Evolutionary conservation across 2,888 invertebrate genomes (phyloP), one percentile per base, ranked within the genome.

Genomic region (Caenorhabditis sp.): DNA sequence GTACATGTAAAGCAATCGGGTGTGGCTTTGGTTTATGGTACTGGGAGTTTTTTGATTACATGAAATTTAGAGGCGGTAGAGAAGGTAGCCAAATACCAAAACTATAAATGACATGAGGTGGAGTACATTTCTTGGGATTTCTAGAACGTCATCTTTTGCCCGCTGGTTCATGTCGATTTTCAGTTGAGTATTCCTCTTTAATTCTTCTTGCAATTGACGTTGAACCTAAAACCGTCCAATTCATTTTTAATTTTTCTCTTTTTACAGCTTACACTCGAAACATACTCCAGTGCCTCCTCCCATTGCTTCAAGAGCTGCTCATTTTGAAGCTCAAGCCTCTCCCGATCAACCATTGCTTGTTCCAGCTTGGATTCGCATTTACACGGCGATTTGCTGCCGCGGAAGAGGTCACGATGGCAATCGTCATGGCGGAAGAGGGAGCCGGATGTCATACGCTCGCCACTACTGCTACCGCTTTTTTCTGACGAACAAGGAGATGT

Each of bases 211-310:
- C 37, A 86, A 77, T 78, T 86, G 86, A 15, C 80, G 79, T 71
- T 86, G 86, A 4, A 86, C 86, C 86, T 86, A 50, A 50, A 72
- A 47, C 26, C 15, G 40, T 40, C n/a, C 44, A 18, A 35, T n/a
- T n/a, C n/a, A n/a, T n/a, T n/a, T n/a, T n/a, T n/a, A n/a, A 22
- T 11, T 13, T 20, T 4, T 20, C 11, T 32, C n/a, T n/a, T n/a
- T n/a, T n/a, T n/a, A n/a, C n/a, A n/a, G n/a, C 72, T 65, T 72
- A 86, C 86, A 71, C 80, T 83, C n/a, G 83, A 72, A 15, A 86
- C 85, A 50, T 86, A 86, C 76, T 86, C 86, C 65, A 86, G 53
- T 8, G 86, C 82, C 50, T 86, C 86, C 37, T 85, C 86, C 86
- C 86, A 86, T 64, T 86, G 86, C 56, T 78, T 74, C 51, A 86